A percentile compares a stretch with the other conserved stretches of the same genome.
Evolutionary conservation across 2,113 vertebrate species (phyloP).

Genomic region (Caranx melampygus): DNA sequence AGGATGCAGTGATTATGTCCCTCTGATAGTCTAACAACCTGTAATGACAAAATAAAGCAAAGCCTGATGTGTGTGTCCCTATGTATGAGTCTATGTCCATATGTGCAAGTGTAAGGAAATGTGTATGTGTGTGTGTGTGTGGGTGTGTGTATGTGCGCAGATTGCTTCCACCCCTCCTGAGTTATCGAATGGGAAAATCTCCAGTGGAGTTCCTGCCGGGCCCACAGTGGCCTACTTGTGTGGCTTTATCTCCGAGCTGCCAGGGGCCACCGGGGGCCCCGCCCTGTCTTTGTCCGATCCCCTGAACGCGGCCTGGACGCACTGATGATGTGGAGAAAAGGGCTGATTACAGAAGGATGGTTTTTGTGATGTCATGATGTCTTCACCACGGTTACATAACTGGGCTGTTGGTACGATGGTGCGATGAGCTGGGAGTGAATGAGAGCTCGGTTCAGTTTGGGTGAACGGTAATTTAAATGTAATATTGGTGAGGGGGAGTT

Average conservation of each 20-base stretch:
- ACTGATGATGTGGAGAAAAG: constrained; percentile 34
- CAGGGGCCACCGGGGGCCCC: constrained; percentile 47
- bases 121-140: constrained; percentile 12
- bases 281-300: constrained; percentile 65
- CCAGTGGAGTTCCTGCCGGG: constrained; percentile 63
- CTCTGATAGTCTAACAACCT: constrained; percentile 26
- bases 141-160: constrained; percentile 26
- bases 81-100: constrained; percentile 14
- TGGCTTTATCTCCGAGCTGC: constrained; percentile 69
- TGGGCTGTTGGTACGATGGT: constrained; percentile 11
- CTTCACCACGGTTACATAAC: constrained; percentile 38
- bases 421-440: constrained; percentile 5
- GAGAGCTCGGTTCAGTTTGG: not conserved
- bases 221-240: constrained; percentile 61
- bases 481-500: not conserved
- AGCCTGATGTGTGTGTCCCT: constrained; percentile 20
- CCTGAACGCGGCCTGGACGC: constrained; percentile 50
- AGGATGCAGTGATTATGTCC: constrained; percentile 38
- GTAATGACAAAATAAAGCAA: constrained; percentile 36
- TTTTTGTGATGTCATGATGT: constrained; percentile 50
- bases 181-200: constrained; percentile 85
- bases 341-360: constrained; percentile 53
- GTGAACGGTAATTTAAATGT: not conserved
- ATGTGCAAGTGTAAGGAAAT: not conserved
- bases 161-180: constrained; percentile 50